These are phyloP conservation scores for Caenorhabditis sp. DNA, from an alignment of 2,888 invertebrate genomes.

Conservation along the genomic window DNA sequence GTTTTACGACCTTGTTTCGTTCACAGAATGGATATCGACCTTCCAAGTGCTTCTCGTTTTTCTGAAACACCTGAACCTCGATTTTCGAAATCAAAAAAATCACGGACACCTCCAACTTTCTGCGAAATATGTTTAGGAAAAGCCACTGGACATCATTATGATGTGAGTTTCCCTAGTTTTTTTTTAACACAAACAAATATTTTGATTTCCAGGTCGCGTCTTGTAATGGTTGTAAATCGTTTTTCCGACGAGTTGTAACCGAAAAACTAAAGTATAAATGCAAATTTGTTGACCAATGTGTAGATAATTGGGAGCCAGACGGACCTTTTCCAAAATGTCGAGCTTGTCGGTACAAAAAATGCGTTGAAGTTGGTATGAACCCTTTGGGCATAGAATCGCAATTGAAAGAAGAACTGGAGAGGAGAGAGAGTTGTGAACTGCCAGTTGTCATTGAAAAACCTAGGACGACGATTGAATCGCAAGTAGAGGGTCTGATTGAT, in stretches of 20 bases:
- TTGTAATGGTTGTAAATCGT: conserved; percentile 23
- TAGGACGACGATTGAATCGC: neutral
- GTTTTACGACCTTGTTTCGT: too few relatives aligned
- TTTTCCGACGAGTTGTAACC: conserved; percentile 25
- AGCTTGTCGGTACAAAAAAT: conserved; percentile 17
- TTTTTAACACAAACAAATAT: neutral
- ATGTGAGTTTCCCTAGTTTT: conserved; percentile 19
- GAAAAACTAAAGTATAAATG: conserved; percentile 24
- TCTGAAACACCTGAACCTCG: too few relatives aligned
- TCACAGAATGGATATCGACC: too few relatives aligned
- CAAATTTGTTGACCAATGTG: conserved; percentile 2
- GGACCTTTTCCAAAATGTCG: conserved; percentile 18
- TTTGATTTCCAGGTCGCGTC: conserved; percentile 5
- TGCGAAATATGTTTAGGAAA: conserved; percentile 32
- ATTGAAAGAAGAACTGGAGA: neutral
- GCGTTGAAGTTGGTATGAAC: conserved; percentile 18
- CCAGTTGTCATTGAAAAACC: neutral
- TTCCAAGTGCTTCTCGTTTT: too few relatives aligned
- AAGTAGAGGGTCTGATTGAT: neutral
- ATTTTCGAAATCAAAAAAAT: neutral
- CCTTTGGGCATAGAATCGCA: conserved; percentile 1
- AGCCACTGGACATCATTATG: conserved; percentile 35
- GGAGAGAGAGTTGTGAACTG: neutral
- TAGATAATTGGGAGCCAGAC: conserved; percentile 13
- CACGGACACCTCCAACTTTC: conserved; percentile 16